Percentiles rank a stretch among this genome's conserved stretches.
Conservation (phyloP, 2,113 vertebrate species). For the Corythaeola cristata region DNA sequence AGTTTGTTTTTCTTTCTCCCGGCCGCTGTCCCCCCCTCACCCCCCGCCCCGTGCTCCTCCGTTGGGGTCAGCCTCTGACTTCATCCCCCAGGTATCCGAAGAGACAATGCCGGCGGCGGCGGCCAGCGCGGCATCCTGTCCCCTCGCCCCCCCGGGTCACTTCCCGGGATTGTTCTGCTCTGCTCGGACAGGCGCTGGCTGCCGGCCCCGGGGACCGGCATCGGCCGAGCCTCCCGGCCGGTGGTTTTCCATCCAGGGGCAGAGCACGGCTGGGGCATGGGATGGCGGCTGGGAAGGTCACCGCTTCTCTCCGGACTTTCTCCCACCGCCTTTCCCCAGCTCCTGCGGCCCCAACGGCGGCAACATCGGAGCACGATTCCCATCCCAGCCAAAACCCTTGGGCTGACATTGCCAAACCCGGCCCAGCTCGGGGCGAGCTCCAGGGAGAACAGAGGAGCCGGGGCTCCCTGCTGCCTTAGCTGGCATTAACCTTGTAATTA, state of each 20-base stretch:
- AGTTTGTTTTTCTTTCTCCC: too few species aligned
- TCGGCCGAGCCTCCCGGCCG: accelerated
- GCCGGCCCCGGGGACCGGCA: not conserved
- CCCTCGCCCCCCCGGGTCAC: not conserved
- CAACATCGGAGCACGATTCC: accelerated
- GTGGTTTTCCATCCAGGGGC: accelerated
- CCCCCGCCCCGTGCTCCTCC: not conserved
- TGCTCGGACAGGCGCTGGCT: not conserved
- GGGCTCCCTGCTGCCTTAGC: not conserved
- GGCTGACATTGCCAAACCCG: accelerated
- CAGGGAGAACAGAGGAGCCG: accelerated
- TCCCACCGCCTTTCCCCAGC: not conserved
- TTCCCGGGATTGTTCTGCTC: constrained; percentile 62
- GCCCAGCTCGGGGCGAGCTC: accelerated
- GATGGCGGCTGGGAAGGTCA: not conserved
- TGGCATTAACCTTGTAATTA: not conserved
- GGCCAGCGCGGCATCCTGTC: constrained; percentile 41
- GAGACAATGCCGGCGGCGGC: not conserved
- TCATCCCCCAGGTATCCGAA: not conserved
- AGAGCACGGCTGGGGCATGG: accelerated
- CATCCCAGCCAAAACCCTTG: not conserved
- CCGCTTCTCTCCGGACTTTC: not conserved
- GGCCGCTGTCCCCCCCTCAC: not conserved
- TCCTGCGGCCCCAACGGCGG: not conserved
- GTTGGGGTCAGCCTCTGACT: not conserved